Conservation (phyloP, 2,113 vertebrate genomes). For the Nettapus auritus region DNA sequence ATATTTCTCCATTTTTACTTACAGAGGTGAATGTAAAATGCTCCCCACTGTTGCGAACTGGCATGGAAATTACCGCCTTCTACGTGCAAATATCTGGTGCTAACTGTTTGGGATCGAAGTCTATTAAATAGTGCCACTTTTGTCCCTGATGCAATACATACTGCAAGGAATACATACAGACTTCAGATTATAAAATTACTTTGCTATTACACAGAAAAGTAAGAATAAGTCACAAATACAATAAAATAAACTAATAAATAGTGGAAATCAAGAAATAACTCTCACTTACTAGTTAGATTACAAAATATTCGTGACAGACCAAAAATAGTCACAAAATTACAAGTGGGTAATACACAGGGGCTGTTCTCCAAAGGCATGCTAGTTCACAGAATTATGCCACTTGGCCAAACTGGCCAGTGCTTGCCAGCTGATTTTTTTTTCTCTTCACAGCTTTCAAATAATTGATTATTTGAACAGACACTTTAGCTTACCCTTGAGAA, state of each 20-base stretch:
- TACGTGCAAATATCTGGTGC: constrained; percentile 97
- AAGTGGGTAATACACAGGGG: background rate
- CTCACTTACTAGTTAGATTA: background rate
- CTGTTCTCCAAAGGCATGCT: background rate
- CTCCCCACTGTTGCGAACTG: constrained; percentile 99
- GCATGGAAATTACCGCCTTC: constrained; percentile 99
- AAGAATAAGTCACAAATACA: background rate
- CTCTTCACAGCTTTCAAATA: background rate
- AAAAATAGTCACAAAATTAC: background rate
- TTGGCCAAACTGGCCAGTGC: background rate
- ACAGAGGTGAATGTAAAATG: constrained; percentile 98
- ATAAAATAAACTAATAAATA: background rate
- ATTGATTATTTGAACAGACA: background rate
- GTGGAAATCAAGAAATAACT: background rate
- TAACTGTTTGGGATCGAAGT: constrained; percentile 98
- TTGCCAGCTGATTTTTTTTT: background rate
- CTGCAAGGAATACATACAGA: constrained; percentile 78
- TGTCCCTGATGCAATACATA: constrained; percentile 98
- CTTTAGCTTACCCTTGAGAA: background rate
- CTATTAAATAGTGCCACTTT: constrained; percentile 99
- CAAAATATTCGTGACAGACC: background rate
- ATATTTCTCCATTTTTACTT: constrained; percentile 75
- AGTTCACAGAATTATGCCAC: background rate
- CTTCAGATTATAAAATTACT: constrained; percentile 49
- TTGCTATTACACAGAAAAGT: background rate